Evolutionary conservation across 1,140 invertebrate species (phyloP).

Genomic region (Dreissena rostriformis): DNA sequence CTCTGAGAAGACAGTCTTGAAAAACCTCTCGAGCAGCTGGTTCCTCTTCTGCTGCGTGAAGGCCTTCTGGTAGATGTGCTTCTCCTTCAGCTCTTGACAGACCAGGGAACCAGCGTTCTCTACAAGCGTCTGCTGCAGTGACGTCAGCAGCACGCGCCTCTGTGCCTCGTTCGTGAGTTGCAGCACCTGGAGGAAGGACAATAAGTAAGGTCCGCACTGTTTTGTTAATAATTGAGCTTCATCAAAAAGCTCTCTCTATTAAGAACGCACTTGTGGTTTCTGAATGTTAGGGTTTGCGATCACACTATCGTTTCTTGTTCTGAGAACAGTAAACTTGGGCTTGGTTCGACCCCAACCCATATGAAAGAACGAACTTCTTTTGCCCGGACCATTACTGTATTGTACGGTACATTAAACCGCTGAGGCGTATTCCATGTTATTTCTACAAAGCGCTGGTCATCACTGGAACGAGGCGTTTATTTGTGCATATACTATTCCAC

Average conservation of each 20-base stretch:
- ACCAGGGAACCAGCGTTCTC: conserved; percentile 92
- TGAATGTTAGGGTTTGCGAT: no score
- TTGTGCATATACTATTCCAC: no score
- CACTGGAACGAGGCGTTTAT: no score
- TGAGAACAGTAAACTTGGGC: no score
- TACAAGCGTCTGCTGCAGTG: conserved; percentile 91
- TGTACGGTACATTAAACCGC: no score
- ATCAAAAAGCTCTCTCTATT: not conserved
- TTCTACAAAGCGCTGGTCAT: no score
- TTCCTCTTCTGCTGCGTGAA: conserved; percentile 98
- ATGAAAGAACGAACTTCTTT: no score
- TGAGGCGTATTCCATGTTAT: no score
- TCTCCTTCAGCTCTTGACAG: conserved; percentile 85
- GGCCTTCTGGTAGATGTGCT: conserved; percentile 95
- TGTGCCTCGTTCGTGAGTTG: conserved; percentile 92
- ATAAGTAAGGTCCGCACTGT: not conserved
- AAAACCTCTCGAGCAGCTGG: conserved; percentile 97
- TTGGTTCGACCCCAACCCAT: no score
- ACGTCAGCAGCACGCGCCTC: conserved; percentile 94
- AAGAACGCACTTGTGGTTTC: no score
- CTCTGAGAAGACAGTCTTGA: conserved; percentile 98
- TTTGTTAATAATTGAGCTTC: not conserved
- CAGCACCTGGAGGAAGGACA: conserved; percentile 84
- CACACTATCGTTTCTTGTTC: no score
- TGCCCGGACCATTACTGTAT: no score